Conservation (phyloP, 2,797 vertebrate species). For the Molossus alvarezi region DNA sequence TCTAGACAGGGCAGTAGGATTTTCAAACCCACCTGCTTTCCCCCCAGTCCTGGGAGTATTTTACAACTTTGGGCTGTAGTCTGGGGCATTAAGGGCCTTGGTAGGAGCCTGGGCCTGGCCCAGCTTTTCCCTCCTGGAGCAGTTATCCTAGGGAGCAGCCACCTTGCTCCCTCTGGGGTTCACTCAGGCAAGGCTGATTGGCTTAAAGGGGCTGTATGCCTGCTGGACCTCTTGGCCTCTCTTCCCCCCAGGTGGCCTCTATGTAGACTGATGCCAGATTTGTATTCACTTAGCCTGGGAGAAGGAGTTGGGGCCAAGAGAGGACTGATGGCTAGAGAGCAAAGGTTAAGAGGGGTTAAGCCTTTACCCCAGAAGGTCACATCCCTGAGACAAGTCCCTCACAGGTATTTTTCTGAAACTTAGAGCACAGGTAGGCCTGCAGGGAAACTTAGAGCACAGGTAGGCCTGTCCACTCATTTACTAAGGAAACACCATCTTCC, state of each 20-base stretch:
- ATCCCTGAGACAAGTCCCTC: conserved; percentile 67
- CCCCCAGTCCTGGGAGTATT: not conserved
- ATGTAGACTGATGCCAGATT: conserved; percentile 68
- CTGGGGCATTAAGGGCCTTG: not conserved
- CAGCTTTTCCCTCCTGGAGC: not conserved
- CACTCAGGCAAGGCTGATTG: not conserved
- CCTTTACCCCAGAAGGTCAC: conserved; percentile 76
- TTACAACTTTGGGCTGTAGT: not conserved
- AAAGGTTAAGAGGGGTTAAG: conserved; percentile 86
- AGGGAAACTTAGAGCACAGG: conserved; percentile 23
- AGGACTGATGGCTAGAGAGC: conserved; percentile 57
- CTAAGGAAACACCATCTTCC: conserved; percentile 13
- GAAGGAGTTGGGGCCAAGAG: conserved; percentile 67
- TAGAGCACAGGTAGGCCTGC: conserved; percentile 33
- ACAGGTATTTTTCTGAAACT: conserved; percentile 72
- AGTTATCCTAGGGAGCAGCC: not conserved
- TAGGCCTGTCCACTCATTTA: conserved; percentile 26
- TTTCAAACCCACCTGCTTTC: not conserved
- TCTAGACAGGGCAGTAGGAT: not conserved
- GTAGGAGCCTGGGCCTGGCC: not conserved
- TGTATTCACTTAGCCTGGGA: conserved; percentile 76
- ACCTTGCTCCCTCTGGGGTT: not conserved
- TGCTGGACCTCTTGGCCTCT: conserved; percentile 52
- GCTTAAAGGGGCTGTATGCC: conserved; percentile 52
- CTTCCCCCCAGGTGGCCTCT: conserved; percentile 71